Conservation (phyloP, 2,113 vertebrate species). For the Limnothrissa miodon region DNA sequence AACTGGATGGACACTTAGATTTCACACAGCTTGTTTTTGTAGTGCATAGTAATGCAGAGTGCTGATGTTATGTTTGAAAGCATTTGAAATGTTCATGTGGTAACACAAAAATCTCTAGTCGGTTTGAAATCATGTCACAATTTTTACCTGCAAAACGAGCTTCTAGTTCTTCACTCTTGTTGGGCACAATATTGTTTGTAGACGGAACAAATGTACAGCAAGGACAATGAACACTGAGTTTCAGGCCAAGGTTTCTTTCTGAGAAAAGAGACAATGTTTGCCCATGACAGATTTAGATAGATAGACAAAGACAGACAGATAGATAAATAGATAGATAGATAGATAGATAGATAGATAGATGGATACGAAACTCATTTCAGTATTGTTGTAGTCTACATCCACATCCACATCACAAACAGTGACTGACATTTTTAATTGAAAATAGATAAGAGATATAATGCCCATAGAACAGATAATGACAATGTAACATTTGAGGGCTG, state of each 20-base stretch:
- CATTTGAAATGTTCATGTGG: no score
- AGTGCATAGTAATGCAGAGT: neutral
- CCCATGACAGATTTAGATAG: neutral
- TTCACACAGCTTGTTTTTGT: no score
- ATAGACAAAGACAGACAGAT: neutral
- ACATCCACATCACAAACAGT: neutral
- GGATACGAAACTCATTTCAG: neutral
- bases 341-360: neutral
- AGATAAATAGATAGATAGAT: conserved; percentile 4
- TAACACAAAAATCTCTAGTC: no score
- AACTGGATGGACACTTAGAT: neutral
- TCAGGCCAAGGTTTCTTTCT: conserved; percentile 96
- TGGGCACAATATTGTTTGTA: conserved; percentile 96
- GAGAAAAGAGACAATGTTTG: conserved; percentile 21
- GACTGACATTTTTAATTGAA: neutral
- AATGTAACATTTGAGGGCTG: neutral
- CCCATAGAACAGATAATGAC: neutral
- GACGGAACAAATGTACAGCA: conserved; percentile 96
- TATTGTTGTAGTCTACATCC: neutral
- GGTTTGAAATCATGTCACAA: neutral
- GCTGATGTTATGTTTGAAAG: neutral
- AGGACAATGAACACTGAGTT: conserved; percentile 94
- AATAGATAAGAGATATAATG: neutral
- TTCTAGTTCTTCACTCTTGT: conserved; percentile 96
- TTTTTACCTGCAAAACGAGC: conserved; percentile 91